Percentiles rank a stretch among this genome's conserved stretches.
phyloP scores from a whole-genome alignment of 2,888 invertebrate genomes.

The Philereme transversata region DNA sequence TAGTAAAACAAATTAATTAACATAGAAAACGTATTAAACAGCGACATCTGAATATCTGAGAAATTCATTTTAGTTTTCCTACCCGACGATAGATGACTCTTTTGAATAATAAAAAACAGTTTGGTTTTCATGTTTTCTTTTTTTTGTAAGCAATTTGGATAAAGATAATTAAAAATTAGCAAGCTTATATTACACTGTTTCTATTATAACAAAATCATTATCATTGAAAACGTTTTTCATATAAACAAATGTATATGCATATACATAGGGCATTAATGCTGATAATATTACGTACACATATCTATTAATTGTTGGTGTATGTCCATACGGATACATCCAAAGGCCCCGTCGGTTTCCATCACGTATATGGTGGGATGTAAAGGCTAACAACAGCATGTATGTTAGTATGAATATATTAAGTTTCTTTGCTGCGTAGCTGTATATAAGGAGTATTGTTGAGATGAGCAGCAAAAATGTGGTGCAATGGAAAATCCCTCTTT shows the following conservation, averaged over 20 bases:
- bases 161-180: too few species aligned
- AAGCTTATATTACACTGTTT: conserved; percentile 87
- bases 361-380: conserved; percentile 65
- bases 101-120: too few species aligned
- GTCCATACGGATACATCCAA: conserved; percentile 69
- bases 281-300: conserved; percentile 55
- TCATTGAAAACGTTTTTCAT: conserved; percentile 44
- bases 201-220: conserved; percentile 15
- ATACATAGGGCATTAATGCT: conserved; percentile 54
- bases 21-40: too few species aligned
- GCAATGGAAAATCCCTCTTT: conserved; percentile 69
- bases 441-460: conserved; percentile 46
- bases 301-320: conserved; percentile 57
- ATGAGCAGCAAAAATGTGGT: conserved; percentile 62
- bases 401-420: conserved; percentile 54
- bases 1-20: too few species aligned
- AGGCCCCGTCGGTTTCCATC: conserved; percentile 68
- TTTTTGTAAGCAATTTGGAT: too few species aligned
- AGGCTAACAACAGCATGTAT: conserved; percentile 65
- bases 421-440: conserved; percentile 56
- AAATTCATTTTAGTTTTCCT: too few species aligned
- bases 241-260: conserved; percentile 48
- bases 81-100: too few species aligned
- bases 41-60: too few species aligned
- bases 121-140: too few species aligned